Evolutionary conservation across 2,888 invertebrate species (phyloP), one percentile per base, ranked within the genome.

Genomic region (Hydrotaea diabolus): DNA sequence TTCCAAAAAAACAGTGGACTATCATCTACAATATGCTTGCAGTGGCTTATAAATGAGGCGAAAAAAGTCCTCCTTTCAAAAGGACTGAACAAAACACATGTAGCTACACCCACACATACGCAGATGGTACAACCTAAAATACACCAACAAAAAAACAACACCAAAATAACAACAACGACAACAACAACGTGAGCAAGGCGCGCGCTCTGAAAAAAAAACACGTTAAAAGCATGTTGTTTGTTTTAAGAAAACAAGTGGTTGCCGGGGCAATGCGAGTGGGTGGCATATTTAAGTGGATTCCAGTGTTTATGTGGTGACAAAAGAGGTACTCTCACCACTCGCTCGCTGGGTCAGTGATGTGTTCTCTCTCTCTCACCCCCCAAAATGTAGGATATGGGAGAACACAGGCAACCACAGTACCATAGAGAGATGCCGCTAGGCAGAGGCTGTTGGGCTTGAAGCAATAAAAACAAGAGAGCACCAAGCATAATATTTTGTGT

Each of bases 211-310:
- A 79, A 74, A 80, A 69, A 75, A 82, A 66, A 77, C 69, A 77
- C 49, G 77, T 75, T 66, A 57, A 81, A 74, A 75, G 79, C 85
- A 82, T 80, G 86, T 90, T 91, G 89, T 91, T 91, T 88, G 90
- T 90, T 89, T 88, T 87, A 87, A 88, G 88, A 91, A 91, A 91
- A 91, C 91, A 91, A 91, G 91, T 91, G 91, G 90, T 91, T 91
- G 91, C 90, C 90, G 90, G 90, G 91, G 90, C 59, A 85, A 85
- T 85, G 39, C 46, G 57, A 85, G 85, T 85, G 82, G 85, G 82
- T 85, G 85, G 79, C 66, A 17, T n/a, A n/a, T 64, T 69, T 62
- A 80, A 75, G 75, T 78, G 76, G 75, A 85, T 82, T 82, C 73
- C 66, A 39, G 74, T 80, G 77, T 82, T 77, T 43, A 76, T 79